Conservation (phyloP, 2,888 invertebrate genomes). For the Epiblema foenella region DNA sequence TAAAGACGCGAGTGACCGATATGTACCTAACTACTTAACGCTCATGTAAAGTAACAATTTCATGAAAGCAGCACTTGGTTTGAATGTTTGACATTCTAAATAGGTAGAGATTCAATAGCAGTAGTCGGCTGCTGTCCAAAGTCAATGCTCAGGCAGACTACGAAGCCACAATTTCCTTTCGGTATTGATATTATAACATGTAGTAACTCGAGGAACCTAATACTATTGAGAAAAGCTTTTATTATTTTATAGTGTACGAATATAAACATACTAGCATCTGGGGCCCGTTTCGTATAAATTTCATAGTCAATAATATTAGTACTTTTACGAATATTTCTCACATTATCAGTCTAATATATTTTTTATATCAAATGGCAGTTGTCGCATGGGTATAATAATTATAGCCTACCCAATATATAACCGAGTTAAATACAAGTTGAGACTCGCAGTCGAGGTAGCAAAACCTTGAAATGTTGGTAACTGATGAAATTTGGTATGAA, state of each 20-base stretch:
- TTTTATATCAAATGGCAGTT: too few species aligned
- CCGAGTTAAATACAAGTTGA: too few species aligned
- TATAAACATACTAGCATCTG: not conserved
- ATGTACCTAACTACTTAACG: too few species aligned
- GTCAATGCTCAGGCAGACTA: conserved; percentile 12
- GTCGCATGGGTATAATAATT: too few species aligned
- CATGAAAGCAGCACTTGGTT: not conserved
- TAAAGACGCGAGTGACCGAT: too few species aligned
- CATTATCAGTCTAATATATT: too few species aligned
- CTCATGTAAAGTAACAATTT: too few species aligned
- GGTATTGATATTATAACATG: conserved; percentile 13
- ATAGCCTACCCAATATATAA: too few species aligned
- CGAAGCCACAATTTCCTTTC: conserved; percentile 6
- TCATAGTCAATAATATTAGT: not conserved
- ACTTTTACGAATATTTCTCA: too few species aligned
- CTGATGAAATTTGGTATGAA: too few species aligned
- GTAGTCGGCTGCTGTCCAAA: conserved; percentile 27
- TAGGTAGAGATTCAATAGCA: conserved; percentile 18
- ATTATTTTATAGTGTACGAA: not conserved
- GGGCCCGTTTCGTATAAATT: not conserved
- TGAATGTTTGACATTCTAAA: conserved; percentile 8
- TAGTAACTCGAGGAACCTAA: not conserved
- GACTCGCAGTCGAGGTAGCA: too few species aligned
- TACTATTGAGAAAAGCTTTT: not conserved
- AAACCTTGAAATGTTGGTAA: too few species aligned